Conservation (phyloP, 2,888 invertebrate genomes). For the Aphodius granarius region DNA sequence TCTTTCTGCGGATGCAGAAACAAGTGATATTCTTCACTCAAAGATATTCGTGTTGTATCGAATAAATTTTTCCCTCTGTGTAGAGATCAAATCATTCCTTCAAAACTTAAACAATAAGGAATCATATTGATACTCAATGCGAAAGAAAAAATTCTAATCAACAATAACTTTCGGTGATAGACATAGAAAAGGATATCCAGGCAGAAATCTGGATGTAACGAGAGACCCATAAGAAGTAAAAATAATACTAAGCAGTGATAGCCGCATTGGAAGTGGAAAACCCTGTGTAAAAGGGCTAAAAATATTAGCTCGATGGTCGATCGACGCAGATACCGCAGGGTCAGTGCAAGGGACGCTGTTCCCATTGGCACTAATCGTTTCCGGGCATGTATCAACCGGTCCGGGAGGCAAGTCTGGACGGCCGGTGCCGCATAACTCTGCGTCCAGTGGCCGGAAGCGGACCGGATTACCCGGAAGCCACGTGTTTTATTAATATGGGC, state of each 20-base stretch:
- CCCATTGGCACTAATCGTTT: conserved; percentile 50
- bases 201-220: too few species aligned
- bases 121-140: too few species aligned
- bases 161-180: too few species aligned
- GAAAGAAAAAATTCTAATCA: too few species aligned
- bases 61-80: too few species aligned
- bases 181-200: too few species aligned
- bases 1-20: too few species aligned
- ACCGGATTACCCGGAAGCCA: conserved; percentile 46
- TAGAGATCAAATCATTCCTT: too few species aligned
- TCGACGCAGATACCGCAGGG: conserved; percentile 54
- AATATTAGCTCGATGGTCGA: conserved; percentile 55
- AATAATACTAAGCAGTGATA: conserved; percentile 35
- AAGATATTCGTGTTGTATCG: too few species aligned
- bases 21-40: too few species aligned
- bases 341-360: conserved; percentile 41
- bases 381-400: conserved; percentile 48
- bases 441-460: conserved; percentile 39
- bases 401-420: conserved; percentile 34
- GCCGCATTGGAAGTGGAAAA: conserved; percentile 48
- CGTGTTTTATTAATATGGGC: conserved; percentile 48
- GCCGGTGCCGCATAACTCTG: conserved; percentile 38
- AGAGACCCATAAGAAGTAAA: too few species aligned
- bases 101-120: too few species aligned
- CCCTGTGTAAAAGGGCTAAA: conserved; percentile 44